Percentiles rank a stretch among this genome's conserved stretches.
These are phyloP conservation scores for Phenganax subtilis DNA, from an alignment of 92 coral and sea anemone species.

Conservation along the genomic window DNA sequence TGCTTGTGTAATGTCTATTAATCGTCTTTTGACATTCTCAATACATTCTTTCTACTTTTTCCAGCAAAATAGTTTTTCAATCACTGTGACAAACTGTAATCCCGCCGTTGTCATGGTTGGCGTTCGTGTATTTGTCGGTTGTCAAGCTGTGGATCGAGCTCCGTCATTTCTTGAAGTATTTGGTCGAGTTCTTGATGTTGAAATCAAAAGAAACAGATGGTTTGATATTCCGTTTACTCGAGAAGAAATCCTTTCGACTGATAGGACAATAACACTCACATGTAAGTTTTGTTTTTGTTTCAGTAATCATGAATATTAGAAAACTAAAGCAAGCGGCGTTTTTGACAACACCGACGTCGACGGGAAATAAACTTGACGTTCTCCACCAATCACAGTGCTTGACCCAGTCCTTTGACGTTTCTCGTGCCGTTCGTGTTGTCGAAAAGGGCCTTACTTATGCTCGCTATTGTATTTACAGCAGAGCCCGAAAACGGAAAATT, in stretches of 20 bases:
- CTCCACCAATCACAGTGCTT: no score
- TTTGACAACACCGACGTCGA: no score
- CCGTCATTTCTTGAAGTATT: conserved; percentile 87
- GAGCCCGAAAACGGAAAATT: no score
- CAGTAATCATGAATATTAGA: no score
- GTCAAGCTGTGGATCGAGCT: conserved; percentile 84
- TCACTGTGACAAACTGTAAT: conserved; percentile 86
- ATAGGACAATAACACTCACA: conserved; percentile 80
- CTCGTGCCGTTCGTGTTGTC: no score
- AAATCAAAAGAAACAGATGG: conserved; percentile 89
- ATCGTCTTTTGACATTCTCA: no score
- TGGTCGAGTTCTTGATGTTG: conserved; percentile 76
- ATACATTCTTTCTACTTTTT: neutral
- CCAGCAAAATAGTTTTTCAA: conserved; percentile 87
- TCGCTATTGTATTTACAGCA: no score
- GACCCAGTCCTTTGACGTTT: no score
- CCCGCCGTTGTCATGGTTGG: conserved; percentile 91
- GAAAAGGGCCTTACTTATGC: no score
- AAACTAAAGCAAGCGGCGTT: no score
- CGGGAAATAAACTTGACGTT: no score
- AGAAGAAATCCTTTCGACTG: conserved; percentile 87
- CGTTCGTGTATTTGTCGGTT: conserved; percentile 77
- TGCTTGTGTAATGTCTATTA: no score
- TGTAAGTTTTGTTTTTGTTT: conserved; percentile 43
- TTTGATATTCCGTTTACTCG: conserved; percentile 90